These are phyloP conservation scores for Stictocephala bisonia DNA, from an alignment of 2,888 invertebrate species.

Conservation along the genomic window DNA sequence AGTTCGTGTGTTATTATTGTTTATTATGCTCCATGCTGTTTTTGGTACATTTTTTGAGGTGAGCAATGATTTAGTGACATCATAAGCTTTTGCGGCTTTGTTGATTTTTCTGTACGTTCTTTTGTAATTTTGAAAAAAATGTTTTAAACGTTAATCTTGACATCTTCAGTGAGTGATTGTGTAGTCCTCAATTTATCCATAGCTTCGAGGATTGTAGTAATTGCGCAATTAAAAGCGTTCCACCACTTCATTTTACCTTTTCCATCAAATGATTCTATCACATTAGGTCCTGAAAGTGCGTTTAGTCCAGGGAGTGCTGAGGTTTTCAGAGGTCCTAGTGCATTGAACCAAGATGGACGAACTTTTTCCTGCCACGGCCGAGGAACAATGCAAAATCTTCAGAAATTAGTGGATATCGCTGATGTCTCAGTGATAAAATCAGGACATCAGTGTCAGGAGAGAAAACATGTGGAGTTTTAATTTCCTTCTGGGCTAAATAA, in stretches of 20 bases:
- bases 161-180: background rate
- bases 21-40: too few relatives aligned
- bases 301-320: constrained; percentile 1
- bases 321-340: background rate
- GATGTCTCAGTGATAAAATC: background rate
- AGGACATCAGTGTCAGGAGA: too few relatives aligned
- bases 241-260: constrained; percentile 8
- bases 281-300: constrained; percentile 2
- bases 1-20: too few relatives aligned
- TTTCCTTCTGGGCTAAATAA: background rate
- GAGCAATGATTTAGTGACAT: too few relatives aligned
- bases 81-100: too few relatives aligned
- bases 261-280: background rate
- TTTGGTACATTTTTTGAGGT: too few relatives aligned
- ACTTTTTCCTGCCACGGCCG: background rate
- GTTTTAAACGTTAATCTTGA: too few relatives aligned
- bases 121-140: too few relatives aligned
- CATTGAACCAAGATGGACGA: background rate
- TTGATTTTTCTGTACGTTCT: too few relatives aligned
- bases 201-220: background rate
- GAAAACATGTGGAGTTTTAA: too few relatives aligned
- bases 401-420: background rate
- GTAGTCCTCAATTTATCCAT: background rate
- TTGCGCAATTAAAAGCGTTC: background rate
- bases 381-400: background rate